phyloP scores from a whole-genome alignment of 2,797 vertebrate genomes.

The Pelochelys cantorii region DNA sequence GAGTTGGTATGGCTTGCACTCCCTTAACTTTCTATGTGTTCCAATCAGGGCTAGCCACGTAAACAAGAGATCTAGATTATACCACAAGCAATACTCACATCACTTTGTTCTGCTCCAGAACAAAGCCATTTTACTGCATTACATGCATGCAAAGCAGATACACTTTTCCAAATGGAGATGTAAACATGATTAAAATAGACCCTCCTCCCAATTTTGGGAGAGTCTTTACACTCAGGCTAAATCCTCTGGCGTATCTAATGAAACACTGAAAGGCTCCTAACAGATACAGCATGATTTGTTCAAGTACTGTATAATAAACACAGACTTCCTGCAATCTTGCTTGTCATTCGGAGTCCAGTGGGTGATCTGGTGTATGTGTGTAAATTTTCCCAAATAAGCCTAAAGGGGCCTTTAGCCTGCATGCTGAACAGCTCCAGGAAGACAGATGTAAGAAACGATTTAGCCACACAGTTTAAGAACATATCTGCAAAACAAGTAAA shows the following conservation, averaged over 20 bases:
- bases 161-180: neutral
- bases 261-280: neutral
- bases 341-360: neutral
- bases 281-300: neutral
- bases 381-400: neutral
- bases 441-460: neutral
- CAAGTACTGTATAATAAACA: neutral
- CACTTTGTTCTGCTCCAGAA: neutral
- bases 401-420: neutral
- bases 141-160: neutral
- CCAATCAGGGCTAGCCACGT: neutral
- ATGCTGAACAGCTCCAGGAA: neutral
- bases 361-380: neutral
- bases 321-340: neutral
- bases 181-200: neutral
- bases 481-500: neutral
- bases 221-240: neutral
- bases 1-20: fast-evolving
- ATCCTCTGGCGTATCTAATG: neutral
- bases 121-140: neutral
- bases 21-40: neutral
- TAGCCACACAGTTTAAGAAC: neutral
- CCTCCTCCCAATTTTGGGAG: neutral
- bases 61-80: neutral
- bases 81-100: neutral